Evolutionary conservation across 2,888 invertebrate genomes (phyloP).

Genomic region (Pheosia tremula): DNA sequence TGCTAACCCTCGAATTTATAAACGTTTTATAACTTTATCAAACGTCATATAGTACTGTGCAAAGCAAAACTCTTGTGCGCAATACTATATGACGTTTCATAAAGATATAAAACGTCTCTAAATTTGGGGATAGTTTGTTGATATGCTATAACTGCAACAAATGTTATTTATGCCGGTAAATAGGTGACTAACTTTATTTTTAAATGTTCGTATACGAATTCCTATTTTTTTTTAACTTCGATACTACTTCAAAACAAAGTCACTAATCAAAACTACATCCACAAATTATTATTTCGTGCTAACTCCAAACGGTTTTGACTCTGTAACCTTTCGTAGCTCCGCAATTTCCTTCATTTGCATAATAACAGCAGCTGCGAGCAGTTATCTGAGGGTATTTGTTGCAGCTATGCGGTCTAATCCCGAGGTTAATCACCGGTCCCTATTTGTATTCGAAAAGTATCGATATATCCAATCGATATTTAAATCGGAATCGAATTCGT

Average conservation of each 20-base stretch:
- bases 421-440: slow-evolving; percentile 7
- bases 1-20: no score
- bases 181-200: no score
- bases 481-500: slow-evolving; percentile 21
- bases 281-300: background rate
- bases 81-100: no score
- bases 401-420: slow-evolving; percentile 30
- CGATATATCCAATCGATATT: slow-evolving; percentile 12
- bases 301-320: background rate
- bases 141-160: no score
- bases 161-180: no score
- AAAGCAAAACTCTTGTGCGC: no score
- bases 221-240: background rate
- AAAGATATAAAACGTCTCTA: no score
- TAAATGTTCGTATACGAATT: no score
- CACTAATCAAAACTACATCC: background rate
- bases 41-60: no score
- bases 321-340: slow-evolving; percentile 10
- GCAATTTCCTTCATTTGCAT: slow-evolving; percentile 33
- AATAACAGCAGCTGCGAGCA: slow-evolving; percentile 37
- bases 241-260: background rate
- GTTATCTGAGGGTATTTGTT: slow-evolving; percentile 33
- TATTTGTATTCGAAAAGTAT: slow-evolving; percentile 20
- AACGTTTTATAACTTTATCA: no score
- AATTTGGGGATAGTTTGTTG: no score